These are phyloP conservation scores for Phrynocephalus versicolor DNA, from an alignment of 2,113 vertebrate species.

Conservation along the genomic window DNA sequence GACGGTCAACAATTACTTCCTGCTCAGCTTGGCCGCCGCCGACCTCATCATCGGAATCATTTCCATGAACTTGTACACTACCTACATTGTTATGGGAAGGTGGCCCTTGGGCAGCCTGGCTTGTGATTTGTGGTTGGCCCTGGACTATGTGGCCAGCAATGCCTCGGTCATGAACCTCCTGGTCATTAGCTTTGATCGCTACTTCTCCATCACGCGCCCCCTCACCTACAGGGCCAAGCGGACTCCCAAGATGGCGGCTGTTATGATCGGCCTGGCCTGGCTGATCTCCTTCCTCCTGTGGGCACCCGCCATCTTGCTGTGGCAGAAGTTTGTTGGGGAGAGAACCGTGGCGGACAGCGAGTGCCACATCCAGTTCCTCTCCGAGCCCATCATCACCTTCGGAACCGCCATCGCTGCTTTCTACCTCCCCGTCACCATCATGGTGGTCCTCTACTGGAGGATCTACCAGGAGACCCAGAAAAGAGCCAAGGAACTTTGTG, in stretches of 20 bases:
- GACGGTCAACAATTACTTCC: slow-evolving; percentile 83
- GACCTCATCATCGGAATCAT: slow-evolving; percentile 81
- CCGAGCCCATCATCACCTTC: slow-evolving; percentile 77
- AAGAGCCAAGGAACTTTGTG: slow-evolving; percentile 71
- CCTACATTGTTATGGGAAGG: slow-evolving; percentile 77
- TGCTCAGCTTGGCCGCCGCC: slow-evolving; percentile 81
- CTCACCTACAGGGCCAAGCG: slow-evolving; percentile 80
- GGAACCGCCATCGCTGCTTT: slow-evolving; percentile 82
- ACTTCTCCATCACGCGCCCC: slow-evolving; percentile 81
- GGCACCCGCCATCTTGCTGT: slow-evolving; percentile 82
- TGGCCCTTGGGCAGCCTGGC: slow-evolving; percentile 78
- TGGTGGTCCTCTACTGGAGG: slow-evolving; percentile 81
- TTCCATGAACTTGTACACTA: slow-evolving; percentile 84
- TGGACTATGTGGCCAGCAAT: slow-evolving; percentile 84
- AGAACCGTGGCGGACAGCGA: slow-evolving; percentile 59
- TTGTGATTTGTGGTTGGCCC: slow-evolving; percentile 81
- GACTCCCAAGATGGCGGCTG: slow-evolving; percentile 73
- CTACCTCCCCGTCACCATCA: slow-evolving; percentile 81
- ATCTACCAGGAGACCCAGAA: slow-evolving; percentile 82
- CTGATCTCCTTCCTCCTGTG: slow-evolving; percentile 80
- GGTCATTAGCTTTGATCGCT: slow-evolving; percentile 84
- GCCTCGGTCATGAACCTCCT: slow-evolving; percentile 85
- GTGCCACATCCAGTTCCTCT: slow-evolving; percentile 80
- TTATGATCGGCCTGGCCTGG: slow-evolving; percentile 80
- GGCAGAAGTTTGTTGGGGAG: slow-evolving; percentile 77